A percentile compares a stretch with the other conserved stretches of the same genome.
Conservation (phyloP, 1,140 invertebrate species). For the Maconellicoccus hirsutus region DNA sequence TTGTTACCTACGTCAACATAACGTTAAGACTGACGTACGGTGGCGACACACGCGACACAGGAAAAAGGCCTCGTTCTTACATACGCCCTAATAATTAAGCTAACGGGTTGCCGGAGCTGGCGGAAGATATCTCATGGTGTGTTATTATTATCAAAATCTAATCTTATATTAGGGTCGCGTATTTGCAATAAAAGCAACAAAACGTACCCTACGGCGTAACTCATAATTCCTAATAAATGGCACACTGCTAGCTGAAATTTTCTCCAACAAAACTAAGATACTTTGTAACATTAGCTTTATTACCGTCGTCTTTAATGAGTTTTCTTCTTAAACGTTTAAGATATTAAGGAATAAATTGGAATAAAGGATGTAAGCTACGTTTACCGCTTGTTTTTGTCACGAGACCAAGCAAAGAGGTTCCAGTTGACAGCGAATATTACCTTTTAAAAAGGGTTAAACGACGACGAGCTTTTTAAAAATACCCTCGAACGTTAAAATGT, state of each 20-base stretch:
- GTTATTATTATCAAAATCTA: constrained; percentile 23
- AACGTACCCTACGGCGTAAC: constrained; percentile 16
- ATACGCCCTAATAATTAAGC: constrained; percentile 15
- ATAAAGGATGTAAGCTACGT: neutral
- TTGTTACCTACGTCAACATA: too few relatives aligned
- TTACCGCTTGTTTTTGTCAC: too few relatives aligned
- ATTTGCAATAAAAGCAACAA: constrained; percentile 21
- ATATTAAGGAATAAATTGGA: constrained; percentile 5
- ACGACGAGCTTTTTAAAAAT: neutral
- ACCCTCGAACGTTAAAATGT: neutral
- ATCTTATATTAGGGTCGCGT: constrained; percentile 21
- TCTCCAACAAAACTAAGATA: neutral
- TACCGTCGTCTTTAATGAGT: constrained; percentile 19
- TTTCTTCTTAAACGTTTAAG: constrained; percentile 3
- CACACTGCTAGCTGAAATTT: constrained; percentile 2
- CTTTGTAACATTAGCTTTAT: constrained; percentile 15
- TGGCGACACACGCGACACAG: neutral
- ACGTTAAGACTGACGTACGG: too few relatives aligned
- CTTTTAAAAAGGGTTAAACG: constrained; percentile 4
- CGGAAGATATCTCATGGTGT: constrained; percentile 2
- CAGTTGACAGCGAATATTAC: neutral
- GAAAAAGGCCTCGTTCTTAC: neutral
- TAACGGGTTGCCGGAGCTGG: neutral
- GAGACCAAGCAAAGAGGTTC: too few relatives aligned
- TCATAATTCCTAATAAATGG: constrained; percentile 18